These are phyloP conservation scores for Garra rufa DNA, from an alignment of 2,113 vertebrate genomes.

Conservation along the genomic window DNA sequence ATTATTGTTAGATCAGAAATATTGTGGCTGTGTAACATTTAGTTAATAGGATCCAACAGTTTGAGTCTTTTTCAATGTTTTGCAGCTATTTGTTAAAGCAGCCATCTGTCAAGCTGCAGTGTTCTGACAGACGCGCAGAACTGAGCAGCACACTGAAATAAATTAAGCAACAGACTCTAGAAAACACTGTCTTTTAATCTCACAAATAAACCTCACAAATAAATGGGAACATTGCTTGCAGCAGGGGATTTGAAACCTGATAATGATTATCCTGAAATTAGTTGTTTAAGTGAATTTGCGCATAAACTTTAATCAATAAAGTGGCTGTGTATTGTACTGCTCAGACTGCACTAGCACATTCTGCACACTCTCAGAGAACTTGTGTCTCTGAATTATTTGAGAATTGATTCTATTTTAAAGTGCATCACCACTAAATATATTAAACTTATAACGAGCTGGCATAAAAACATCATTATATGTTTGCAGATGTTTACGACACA, in stretches of 20 bases:
- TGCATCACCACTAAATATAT: background rate
- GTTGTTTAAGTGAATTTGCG: background rate
- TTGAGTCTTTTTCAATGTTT: background rate
- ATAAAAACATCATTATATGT: background rate
- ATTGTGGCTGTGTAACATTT: background rate
- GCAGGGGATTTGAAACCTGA: background rate
- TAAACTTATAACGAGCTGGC: background rate
- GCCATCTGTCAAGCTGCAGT: background rate
- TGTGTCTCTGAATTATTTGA: background rate
- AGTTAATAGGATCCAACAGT: background rate
- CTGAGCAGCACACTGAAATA: background rate
- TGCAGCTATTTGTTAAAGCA: background rate
- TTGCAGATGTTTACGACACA: background rate
- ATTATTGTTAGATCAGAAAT: background rate
- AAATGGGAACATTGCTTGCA: conserved; percentile 5
- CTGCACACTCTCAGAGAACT: background rate
- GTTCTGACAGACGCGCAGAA: background rate
- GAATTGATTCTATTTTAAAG: background rate
- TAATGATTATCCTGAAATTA: background rate
- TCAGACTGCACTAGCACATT: background rate
- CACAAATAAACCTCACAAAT: conserved; percentile 1
- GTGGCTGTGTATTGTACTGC: background rate
- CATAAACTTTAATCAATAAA: background rate
- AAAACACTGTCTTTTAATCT: conserved; percentile 9
- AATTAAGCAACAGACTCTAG: conserved; percentile 3